These are phyloP conservation scores for Parasteatoda lunata DNA, from an alignment of 2,888 invertebrate genomes.

Conservation along the genomic window DNA sequence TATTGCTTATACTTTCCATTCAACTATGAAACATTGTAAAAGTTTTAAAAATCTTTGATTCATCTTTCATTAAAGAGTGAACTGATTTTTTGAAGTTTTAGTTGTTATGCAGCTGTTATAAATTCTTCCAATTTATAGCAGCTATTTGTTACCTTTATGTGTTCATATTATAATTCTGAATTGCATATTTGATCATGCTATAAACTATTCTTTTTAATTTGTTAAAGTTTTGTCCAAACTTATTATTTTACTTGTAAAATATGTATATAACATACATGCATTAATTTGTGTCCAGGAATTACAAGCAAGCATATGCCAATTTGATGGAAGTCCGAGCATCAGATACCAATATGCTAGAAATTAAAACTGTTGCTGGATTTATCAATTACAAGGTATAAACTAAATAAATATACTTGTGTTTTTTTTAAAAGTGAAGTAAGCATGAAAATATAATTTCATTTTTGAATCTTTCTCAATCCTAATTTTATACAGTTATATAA, in stretches of 20 bases:
- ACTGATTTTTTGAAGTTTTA: neutral
- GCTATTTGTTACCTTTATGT: too few relatives aligned
- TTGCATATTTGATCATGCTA: neutral
- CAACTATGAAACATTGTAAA: too few relatives aligned
- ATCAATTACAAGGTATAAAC: slow-evolving; percentile 87
- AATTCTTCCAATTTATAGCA: too few relatives aligned
- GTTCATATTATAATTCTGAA: neutral
- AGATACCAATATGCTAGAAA: slow-evolving; percentile 93
- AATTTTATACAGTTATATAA: neutral
- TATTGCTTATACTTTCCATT: too few relatives aligned
- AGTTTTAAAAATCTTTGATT: too few relatives aligned
- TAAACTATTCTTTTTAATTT: neutral
- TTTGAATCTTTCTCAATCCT: neutral
- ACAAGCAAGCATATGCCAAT: slow-evolving; percentile 89
- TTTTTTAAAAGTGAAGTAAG: too few relatives aligned
- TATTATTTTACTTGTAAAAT: neutral
- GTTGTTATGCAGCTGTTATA: neutral
- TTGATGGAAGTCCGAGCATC: slow-evolving; percentile 90
- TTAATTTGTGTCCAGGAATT: slow-evolving; percentile 75
- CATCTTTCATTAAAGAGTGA: neutral
- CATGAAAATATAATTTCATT: too few relatives aligned
- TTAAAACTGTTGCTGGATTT: slow-evolving; percentile 94
- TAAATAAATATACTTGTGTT: too few relatives aligned
- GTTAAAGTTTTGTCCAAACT: neutral
- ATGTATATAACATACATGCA: neutral